phyloP scores from a whole-genome alignment of 2,888 invertebrate genomes.

The Rosalia funebris region DNA sequence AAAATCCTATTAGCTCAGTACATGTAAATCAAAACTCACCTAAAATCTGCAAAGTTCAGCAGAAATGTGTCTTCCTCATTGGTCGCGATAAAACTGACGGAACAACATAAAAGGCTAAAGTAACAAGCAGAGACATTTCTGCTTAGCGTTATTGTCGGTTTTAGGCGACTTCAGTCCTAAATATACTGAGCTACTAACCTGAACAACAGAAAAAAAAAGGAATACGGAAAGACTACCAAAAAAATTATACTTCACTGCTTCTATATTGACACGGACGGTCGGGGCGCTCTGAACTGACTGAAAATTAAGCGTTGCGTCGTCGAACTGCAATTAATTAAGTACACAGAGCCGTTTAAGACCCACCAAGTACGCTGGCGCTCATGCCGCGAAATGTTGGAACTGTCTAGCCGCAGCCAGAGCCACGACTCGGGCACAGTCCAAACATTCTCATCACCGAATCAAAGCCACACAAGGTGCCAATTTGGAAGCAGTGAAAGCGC shows the following conservation, averaged over 20 bases:
- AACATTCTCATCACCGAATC: slow-evolving; percentile 5
- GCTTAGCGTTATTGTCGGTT: neutral
- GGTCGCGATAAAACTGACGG: no score
- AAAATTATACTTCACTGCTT: slow-evolving; percentile 53
- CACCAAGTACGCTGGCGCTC: slow-evolving; percentile 4
- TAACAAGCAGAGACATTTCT: slow-evolving; percentile 3
- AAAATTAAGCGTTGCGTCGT: neutral
- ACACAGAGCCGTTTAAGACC: neutral
- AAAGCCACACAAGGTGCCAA: slow-evolving; percentile 43
- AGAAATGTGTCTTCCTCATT: no score
- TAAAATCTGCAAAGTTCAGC: slow-evolving; percentile 1
- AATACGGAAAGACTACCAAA: slow-evolving; percentile 46
- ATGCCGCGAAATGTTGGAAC: slow-evolving; percentile 11
- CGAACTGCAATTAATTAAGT: slow-evolving; percentile 2
- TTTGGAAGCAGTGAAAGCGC: slow-evolving; percentile 58
- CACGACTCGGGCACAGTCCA: no score
- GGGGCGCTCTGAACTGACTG: slow-evolving; percentile 5
- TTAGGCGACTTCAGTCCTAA: slow-evolving; percentile 37
- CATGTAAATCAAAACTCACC: slow-evolving; percentile 38
- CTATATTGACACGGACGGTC: slow-evolving; percentile 44
- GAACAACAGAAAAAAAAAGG: slow-evolving; percentile 40
- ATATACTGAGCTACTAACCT: slow-evolving; percentile 36
- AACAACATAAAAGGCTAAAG: no score
- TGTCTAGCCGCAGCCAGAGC: no score
- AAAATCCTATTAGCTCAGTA: slow-evolving; percentile 40